phyloP scores from a whole-genome alignment of 2,797 vertebrate species.

The Zenarchopterus dispar region DNA sequence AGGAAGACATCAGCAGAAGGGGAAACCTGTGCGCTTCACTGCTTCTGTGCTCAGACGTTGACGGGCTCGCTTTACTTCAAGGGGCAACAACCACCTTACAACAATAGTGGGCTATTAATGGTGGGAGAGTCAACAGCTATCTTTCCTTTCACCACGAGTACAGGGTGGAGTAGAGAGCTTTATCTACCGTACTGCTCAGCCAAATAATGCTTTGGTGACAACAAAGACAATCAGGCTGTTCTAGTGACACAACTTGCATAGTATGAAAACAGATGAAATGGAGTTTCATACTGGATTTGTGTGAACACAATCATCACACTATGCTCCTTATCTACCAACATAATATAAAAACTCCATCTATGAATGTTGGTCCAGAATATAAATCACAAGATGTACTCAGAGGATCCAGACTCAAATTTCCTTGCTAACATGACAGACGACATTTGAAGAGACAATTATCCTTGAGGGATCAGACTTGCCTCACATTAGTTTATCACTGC shows the following conservation, averaged over 20 bases:
- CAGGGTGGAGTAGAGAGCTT: slow-evolving; percentile 15
- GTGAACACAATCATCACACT: background rate
- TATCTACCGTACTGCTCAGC: slow-evolving; percentile 35
- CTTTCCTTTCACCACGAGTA: slow-evolving; percentile 61
- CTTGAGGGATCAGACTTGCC: background rate
- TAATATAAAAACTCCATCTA: slow-evolving; percentile 2
- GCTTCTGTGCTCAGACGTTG: slow-evolving; percentile 63
- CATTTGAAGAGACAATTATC: slow-evolving; percentile 34
- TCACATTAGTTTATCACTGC: slow-evolving; percentile 6
- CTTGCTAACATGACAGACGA: slow-evolving; percentile 5
- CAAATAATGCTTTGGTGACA: slow-evolving; percentile 43
- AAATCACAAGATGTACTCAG: background rate
- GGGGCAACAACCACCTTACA: slow-evolving; percentile 67
- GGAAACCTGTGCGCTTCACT: slow-evolving; percentile 36
- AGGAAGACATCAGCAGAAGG: slow-evolving; percentile 48
- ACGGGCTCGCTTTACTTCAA: slow-evolving; percentile 65
- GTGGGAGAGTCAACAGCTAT: slow-evolving; percentile 55
- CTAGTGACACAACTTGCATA: slow-evolving; percentile 14
- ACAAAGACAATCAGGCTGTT: slow-evolving; percentile 30
- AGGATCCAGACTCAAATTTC: background rate
- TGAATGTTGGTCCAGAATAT: background rate
- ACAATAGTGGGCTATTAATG: slow-evolving; percentile 79
- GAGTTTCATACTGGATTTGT: slow-evolving; percentile 7
- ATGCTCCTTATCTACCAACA: background rate
- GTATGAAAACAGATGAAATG: slow-evolving; percentile 6